Base-by-base conservation (phyloP, 2,113 vertebrate genomes). In the Thinocorus orbignyianus region DNA sequence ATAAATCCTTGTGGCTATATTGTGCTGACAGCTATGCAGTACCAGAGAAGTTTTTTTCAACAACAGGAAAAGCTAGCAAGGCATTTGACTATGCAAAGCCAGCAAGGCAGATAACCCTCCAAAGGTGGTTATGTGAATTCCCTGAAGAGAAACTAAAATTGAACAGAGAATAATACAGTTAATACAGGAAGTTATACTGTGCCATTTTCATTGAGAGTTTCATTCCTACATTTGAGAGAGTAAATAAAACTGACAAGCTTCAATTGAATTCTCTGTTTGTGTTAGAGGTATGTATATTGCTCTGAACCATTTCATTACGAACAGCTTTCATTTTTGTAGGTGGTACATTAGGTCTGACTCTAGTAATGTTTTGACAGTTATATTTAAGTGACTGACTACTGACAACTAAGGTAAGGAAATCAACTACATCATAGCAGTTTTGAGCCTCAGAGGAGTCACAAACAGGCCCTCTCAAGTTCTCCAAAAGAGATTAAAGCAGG, bases 91-190 rank as follows among this genome's bases (percentile, higher is more conserved):
- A 20, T 5, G 54, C 74, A 80, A 84, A 91, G 86, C 77, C 41
- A 93, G 80, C 83, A 52, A 8, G 65, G 57, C 60, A 95, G 92
- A 88, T 94, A 81, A 94, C 84, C 62, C 85, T 82, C 52, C 24
- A 16, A 76, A 70, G 35, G 48, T 23, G 65, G 82, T 58, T 33
- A 46, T 52, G 71, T 77, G 73, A 86, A 89, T 83, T 96, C 93
- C 92, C 95, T 94, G 82, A 95, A 93, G n/a, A 92, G 48, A 96
- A 95, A 93, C 86, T 92, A 81, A 81, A 90, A 72, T 42, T 68
- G 83, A 91, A 78, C 5, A 1, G 10, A 61, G 23, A 88, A 61
- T 44, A 82, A 52, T 24, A 55, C 24, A 80, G 44, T 15, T 61
- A 89, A 57, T 64, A 70, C 28, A 6, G 9, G 44, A 81, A 91